Conservation (phyloP, 2,797 vertebrate genomes). For the Falco concolor region DNA sequence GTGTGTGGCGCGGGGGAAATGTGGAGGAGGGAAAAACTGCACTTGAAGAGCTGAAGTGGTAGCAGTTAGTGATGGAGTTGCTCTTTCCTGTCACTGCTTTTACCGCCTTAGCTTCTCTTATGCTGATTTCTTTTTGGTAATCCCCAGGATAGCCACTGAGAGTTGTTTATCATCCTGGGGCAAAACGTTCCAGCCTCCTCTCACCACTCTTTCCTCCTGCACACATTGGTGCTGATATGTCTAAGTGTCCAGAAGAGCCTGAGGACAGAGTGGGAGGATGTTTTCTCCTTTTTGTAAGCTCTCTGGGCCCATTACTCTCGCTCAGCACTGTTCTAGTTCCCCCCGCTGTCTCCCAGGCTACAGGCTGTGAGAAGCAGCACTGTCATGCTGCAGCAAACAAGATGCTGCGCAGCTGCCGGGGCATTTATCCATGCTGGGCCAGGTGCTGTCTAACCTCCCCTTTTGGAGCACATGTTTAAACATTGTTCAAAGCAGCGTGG, state of each 20-base stretch:
- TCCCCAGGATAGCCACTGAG: background rate
- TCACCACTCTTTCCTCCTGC: background rate
- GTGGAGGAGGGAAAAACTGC: background rate
- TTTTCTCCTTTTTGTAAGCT: background rate
- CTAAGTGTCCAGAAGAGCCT: background rate
- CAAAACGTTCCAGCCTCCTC: constrained; percentile 4
- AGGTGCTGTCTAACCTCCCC: background rate
- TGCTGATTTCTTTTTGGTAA: background rate
- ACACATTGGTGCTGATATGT: background rate
- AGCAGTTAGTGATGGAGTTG: background rate
- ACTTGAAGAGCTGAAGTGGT: background rate
- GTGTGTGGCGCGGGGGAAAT: too few relatives aligned
- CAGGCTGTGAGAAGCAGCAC: background rate
- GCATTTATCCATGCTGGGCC: background rate
- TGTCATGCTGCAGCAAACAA: background rate
- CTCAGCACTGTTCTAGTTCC: background rate
- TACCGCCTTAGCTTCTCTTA: background rate
- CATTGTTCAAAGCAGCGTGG: background rate
- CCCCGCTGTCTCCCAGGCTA: background rate
- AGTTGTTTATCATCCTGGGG: background rate
- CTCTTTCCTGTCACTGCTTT: background rate
- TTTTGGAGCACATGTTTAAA: background rate
- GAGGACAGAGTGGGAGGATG: background rate
- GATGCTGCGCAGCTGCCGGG: background rate
- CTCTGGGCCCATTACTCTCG: background rate